phyloP scores from a whole-genome alignment of 2,113 vertebrate species.

The Chionomys nivalis region DNA sequence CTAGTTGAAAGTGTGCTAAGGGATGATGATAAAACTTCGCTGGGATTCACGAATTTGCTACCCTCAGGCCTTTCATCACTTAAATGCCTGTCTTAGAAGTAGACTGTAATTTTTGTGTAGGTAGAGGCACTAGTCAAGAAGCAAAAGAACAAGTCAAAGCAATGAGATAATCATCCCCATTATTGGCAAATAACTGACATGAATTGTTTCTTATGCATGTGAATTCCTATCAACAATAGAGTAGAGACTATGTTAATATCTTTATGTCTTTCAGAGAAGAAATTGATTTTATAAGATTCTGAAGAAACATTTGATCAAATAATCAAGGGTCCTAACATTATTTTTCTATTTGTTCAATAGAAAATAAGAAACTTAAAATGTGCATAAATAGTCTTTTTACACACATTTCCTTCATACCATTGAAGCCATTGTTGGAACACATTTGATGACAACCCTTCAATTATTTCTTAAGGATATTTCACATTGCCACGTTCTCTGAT shows the following conservation, averaged over 20 bases:
- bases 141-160: constrained; percentile 39
- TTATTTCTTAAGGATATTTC: constrained; percentile 43
- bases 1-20: neutral
- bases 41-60: neutral
- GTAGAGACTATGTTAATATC: neutral
- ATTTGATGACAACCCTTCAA: constrained; percentile 2
- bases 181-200: constrained; percentile 14
- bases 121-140: neutral
- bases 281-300: constrained; percentile 31
- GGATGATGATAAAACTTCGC: neutral
- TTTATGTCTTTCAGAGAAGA: neutral
- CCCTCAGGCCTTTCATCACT: neutral
- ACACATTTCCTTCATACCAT: neutral
- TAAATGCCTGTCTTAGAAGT: constrained; percentile 15
- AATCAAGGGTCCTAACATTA: constrained; percentile 23
- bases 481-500: constrained; percentile 18
- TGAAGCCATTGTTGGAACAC: constrained; percentile 1
- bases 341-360: constrained; percentile 33
- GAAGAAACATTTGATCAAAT: constrained; percentile 46
- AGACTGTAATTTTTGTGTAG: neutral
- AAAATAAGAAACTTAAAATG: constrained; percentile 44
- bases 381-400: neutral
- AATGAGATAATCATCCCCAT: neutral
- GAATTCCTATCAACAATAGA: neutral
- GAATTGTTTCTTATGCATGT: constrained; percentile 5